Percentiles rank a stretch among this genome's conserved stretches.
These are phyloP conservation scores for Choristoneura rosaceana DNA, from an alignment of 2,888 invertebrate genomes.

Conservation along the genomic window DNA sequence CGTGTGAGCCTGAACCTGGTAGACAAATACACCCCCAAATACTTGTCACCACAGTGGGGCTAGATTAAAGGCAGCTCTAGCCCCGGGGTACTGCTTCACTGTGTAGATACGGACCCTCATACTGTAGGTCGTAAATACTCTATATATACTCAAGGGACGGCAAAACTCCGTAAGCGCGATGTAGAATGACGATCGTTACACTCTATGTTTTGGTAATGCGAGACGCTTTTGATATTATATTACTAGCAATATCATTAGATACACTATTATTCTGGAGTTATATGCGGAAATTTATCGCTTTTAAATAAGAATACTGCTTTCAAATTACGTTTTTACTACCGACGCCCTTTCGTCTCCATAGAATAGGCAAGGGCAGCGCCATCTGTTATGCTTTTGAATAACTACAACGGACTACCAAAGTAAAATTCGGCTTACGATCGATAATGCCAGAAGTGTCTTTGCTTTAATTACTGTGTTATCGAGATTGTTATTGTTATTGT, in stretches of 20 bases:
- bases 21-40: constrained; percentile 23
- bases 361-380: neutral
- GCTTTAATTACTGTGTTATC: too few species aligned
- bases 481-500: too few species aligned
- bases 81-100: constrained; percentile 24
- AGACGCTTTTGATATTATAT: neutral
- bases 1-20: constrained; percentile 17
- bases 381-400: neutral
- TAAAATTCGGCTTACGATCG: too few species aligned
- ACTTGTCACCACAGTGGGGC: constrained; percentile 12
- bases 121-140: rapidly evolving
- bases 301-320: neutral
- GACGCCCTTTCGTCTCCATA: neutral
- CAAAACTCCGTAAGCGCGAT: constrained; percentile 33
- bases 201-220: neutral
- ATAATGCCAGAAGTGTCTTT: too few species aligned
- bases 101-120: constrained; percentile 35
- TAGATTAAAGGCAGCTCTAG: constrained; percentile 14
- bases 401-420: neutral
- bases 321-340: neutral
- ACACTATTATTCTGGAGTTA: neutral
- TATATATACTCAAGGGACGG: constrained; percentile 10
- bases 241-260: neutral
- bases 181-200: constrained; percentile 9
- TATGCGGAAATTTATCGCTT: neutral